Evolutionary conservation across 1,140 invertebrate species (phyloP), one percentile per base, ranked within the genome.

Genomic region (Zaprionus africanus): DNA sequence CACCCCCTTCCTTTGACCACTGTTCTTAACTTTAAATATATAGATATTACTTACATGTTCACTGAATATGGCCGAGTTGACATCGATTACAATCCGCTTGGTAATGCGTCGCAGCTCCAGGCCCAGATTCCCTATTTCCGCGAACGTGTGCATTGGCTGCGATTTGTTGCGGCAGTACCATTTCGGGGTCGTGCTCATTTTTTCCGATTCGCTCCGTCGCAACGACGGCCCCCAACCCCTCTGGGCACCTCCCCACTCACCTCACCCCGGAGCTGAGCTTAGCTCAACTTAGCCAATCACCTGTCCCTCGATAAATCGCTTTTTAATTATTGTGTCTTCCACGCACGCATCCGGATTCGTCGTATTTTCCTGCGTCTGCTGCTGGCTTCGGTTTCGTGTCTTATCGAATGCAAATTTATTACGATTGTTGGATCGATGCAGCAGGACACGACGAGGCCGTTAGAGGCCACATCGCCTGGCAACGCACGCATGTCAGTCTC

Each of bases 101-200:
- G 86, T 92, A 51, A 92, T 90, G 57, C 83, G 85, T 12, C 90
- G 79, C 58, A 92, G 60, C 59, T 92, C 90, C 68, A 90, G 73
- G 57, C 90, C 90, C 66, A 92, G 70, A 72, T 90, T 92, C 24
- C 76, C 80, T 60, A 92, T 90, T 84, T 92, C 90, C 76, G 83
- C 81, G 76, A 92, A 92, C 70, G 90, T 91, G 77, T 92, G 90
- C 83, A 92, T 90, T 59, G 90, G 90, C 81, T 91, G 90, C 67
- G 90, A 91, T 91, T 92, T 92, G 78, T 92, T 92, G 75, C 90
- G 90, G 87, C 90, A 92, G 86, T 92, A 92, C 90, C 90, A 92
- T 76, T 92, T 92, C 69, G 90, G 90, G 61, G 90, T 92, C 28
- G 82, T 92, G 74, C 90, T 90, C 90, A 92, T 92, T 84, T 90